A percentile compares a stretch with the other conserved stretches of the same genome.
Conservation (phyloP, 2,797 vertebrate genomes). For the Chiroxiphia lanceolata region DNA sequence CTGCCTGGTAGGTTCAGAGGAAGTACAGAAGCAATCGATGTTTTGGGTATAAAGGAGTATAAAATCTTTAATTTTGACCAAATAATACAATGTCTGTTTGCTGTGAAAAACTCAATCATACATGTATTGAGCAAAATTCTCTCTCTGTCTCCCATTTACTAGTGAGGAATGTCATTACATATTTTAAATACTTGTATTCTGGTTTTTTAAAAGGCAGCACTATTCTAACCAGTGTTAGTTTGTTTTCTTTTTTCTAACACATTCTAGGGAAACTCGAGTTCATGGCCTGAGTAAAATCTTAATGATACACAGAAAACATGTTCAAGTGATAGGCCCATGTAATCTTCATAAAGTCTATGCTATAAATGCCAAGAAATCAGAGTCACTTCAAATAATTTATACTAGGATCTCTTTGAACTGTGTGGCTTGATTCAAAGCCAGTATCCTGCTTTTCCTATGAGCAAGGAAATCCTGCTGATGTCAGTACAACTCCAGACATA, state of each 20-base stretch:
- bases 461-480: constrained; percentile 50
- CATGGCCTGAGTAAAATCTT: neutral
- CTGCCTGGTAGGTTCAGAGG: neutral
- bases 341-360: neutral
- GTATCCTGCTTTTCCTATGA: constrained; percentile 33
- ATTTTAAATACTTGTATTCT: neutral
- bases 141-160: neutral
- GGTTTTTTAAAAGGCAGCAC: neutral
- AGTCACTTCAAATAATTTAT: constrained; percentile 9
- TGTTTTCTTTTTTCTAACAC: neutral
- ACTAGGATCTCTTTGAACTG: constrained; percentile 21
- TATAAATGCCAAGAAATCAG: constrained; percentile 32
- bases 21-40: neutral
- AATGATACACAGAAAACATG: neutral
- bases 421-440: neutral
- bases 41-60: neutral
- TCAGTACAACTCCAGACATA: constrained; percentile 6
- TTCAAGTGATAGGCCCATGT: neutral
- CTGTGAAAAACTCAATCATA: neutral
- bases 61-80: neutral
- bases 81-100: neutral
- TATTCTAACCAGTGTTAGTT: neutral
- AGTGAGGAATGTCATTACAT: neutral
- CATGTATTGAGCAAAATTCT: neutral
- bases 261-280: neutral